Evolutionary conservation across 2,797 vertebrate species (phyloP).

Genomic region (Poeciliopsis presidionis): DNA sequence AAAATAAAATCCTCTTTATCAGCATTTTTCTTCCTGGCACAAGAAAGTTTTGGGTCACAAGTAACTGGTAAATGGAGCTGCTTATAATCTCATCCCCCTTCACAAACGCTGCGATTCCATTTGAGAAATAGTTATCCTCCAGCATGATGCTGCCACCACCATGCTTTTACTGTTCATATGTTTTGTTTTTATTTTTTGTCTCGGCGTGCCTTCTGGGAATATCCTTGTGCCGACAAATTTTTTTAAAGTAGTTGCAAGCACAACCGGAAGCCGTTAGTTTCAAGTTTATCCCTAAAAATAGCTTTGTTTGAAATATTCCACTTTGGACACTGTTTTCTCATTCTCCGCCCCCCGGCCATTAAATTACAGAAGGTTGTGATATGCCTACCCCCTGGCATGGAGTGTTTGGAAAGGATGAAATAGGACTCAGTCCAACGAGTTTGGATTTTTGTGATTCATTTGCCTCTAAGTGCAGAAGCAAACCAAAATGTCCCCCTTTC

Average conservation of each 20-base stretch:
- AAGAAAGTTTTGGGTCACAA: not conserved
- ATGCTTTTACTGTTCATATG: not conserved
- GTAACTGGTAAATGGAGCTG: not conserved
- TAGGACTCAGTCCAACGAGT: not conserved
- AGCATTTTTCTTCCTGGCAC: not conserved
- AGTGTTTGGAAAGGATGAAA: not conserved
- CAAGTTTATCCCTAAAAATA: not conserved
- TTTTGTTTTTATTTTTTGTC: not conserved
- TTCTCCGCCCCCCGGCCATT: not conserved
- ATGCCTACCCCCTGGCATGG: not conserved
- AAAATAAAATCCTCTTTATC: not conserved
- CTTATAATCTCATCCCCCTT: not conserved
- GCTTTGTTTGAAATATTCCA: not conserved
- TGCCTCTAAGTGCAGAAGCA: not conserved
- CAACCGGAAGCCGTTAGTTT: not conserved
- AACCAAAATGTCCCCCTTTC: constrained; percentile 11
- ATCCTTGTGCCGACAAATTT: not conserved
- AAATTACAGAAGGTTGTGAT: not conserved
- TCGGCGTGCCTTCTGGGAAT: not conserved
- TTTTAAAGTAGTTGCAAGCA: not conserved
- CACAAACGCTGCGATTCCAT: not conserved
- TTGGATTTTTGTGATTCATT: constrained; percentile 9
- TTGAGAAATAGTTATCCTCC: not conserved
- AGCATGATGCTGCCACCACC: not conserved
- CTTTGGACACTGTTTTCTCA: not conserved